A percentile compares a stretch with the other conserved stretches of the same genome.
Conservation (phyloP, 2,888 invertebrate genomes). For the Rhabditoides inermis region DNA sequence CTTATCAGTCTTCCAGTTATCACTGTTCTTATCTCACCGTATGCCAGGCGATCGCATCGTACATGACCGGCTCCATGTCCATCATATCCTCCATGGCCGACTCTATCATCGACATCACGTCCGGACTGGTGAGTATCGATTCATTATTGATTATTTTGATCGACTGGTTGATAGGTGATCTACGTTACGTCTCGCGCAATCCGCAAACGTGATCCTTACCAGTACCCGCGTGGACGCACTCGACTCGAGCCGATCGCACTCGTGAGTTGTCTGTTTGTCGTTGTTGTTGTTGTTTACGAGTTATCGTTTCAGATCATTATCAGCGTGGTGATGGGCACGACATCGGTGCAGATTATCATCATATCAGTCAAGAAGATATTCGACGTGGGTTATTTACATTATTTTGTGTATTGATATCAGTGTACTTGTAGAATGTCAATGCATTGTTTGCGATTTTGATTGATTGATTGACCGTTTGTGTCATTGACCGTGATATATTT, state of each 20-base stretch:
- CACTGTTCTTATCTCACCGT: too few relatives aligned
- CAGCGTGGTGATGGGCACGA: constrained; percentile 57
- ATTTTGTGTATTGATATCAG: too few relatives aligned
- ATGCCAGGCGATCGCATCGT: constrained; percentile 52
- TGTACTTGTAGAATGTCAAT: too few relatives aligned
- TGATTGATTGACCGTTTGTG: neutral
- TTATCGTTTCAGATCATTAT: constrained; percentile 47
- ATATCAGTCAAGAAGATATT: constrained; percentile 29
- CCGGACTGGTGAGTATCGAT: constrained; percentile 42
- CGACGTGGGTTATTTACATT: too few relatives aligned
- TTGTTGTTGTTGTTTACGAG: too few relatives aligned
- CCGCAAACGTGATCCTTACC: constrained; percentile 53
- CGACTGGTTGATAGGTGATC: constrained; percentile 6
- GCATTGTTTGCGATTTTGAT: too few relatives aligned
- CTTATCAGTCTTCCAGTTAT: too few relatives aligned
- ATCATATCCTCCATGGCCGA: constrained; percentile 57
- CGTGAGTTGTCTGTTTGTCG: constrained; percentile 22
- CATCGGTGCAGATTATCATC: constrained; percentile 54
- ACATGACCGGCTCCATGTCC: constrained; percentile 56
- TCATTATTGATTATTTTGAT: neutral
- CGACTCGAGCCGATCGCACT: constrained; percentile 56
- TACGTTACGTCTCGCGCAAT: constrained; percentile 46
- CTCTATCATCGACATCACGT: constrained; percentile 56
- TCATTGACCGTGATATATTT: neutral
- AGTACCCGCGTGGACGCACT: constrained; percentile 56